A percentile compares a stretch with the other conserved stretches of the same genome.
Conservation (phyloP, 2,113 vertebrate genomes). For the Zosterops japonicus region DNA sequence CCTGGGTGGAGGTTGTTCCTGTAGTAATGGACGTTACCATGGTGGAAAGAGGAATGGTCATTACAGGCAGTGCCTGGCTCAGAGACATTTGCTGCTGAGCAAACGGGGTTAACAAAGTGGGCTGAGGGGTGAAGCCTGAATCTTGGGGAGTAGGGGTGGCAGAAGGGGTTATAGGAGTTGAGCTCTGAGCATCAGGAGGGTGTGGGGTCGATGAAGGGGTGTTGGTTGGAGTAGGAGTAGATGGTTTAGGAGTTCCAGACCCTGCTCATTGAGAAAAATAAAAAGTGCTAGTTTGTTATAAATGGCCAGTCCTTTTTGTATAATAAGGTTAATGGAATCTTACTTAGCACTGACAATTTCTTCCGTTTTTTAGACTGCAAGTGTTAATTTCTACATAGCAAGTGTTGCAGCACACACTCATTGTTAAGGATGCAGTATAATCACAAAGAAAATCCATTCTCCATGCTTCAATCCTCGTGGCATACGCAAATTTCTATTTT, state of each 20-base stretch:
- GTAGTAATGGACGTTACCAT: slow-evolving; percentile 93
- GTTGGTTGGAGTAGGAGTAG: slow-evolving; percentile 93
- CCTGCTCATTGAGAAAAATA: slow-evolving; percentile 86
- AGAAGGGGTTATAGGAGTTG: slow-evolving; percentile 85
- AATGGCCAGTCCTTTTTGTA: slow-evolving; percentile 76
- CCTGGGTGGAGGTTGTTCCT: slow-evolving; percentile 89
- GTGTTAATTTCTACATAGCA: slow-evolving; percentile 68
- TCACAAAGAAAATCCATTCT: slow-evolving; percentile 58
- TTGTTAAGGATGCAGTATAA: slow-evolving; percentile 77
- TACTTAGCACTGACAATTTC: slow-evolving; percentile 73
- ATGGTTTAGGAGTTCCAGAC: slow-evolving; percentile 97
- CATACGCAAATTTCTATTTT: slow-evolving; percentile 19
- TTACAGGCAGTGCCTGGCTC: slow-evolving; percentile 92
- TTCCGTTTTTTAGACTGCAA: slow-evolving; percentile 62
- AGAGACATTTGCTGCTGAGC: slow-evolving; percentile 94
- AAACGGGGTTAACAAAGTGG: slow-evolving; percentile 87
- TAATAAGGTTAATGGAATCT: slow-evolving; percentile 78
- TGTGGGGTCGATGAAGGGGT: slow-evolving; percentile 94
- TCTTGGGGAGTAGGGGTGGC: slow-evolving; percentile 85
- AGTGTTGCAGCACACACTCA: slow-evolving; percentile 69
- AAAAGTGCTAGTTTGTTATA: slow-evolving; percentile 83
- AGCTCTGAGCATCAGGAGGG: slow-evolving; percentile 84
- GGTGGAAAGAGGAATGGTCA: slow-evolving; percentile 95
- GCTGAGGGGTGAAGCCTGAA: slow-evolving; percentile 82
- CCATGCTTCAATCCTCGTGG: slow-evolving; percentile 37